Evolutionary conservation across 2,113 vertebrate genomes (phyloP), one percentile per base, ranked within the genome.

Genomic region (Dinomys branickii): DNA sequence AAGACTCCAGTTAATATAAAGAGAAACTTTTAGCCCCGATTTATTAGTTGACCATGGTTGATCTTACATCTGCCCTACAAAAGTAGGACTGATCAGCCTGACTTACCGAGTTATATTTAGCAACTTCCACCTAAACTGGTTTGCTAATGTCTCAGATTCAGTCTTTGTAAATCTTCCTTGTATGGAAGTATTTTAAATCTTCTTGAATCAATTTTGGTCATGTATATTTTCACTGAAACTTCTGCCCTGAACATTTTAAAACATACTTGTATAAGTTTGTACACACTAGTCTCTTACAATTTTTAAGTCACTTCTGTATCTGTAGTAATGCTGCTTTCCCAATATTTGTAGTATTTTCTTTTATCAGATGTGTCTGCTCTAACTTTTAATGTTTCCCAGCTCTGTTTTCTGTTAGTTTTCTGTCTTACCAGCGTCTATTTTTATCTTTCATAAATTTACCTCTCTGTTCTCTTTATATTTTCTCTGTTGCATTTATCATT

Each of bases 141-240:
- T 93, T 63, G n/a, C 58, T 75, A 73, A 63, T 26, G 20, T 35
- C 91, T 95, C 22, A 54, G 4, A 75, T 41, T 59, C 12, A 59
- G 2, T 88, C 19, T 54, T 81, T 50, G 28, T 54, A 1, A 47
- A 11, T 3, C 26, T 83, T 28, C 63, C 50, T 88, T 96, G 65
- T 19, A 28, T 50, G 52, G 65, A 61, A 41, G 11, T 65, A 83
- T 30, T 87, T 92, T 80, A 90, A 82, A 80, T 50, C 47, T 83
- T 65, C 47, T 83, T 52, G 0, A 71, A 7, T 83, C 54, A 90
- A 73, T 75, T 88, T 80, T 56, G 54, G 11, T 67, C 35, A 80
- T 78, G 83, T 84, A 33, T 22, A 83, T 59, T 96, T 71, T 94
- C 30, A 28, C 54, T 90, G n/a, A 94, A 91, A 89, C 54, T 59